Evolutionary conservation across 1,140 invertebrate genomes (phyloP), one percentile per base, ranked within the genome.

Genomic region (Calephelis nemesis): DNA sequence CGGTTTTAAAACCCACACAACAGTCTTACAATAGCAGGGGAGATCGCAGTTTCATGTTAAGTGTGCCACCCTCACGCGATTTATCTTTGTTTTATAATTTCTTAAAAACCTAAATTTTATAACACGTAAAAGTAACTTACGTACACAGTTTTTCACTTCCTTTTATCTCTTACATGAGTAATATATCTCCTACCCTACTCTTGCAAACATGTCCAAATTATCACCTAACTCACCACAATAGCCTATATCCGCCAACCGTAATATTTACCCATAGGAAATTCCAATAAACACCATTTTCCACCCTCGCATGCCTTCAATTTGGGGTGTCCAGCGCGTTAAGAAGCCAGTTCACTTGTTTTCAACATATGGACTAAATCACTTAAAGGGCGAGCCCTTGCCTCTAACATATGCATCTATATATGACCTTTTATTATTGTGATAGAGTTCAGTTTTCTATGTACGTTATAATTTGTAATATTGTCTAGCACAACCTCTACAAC

Each of bases 251-350:
- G 82, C 42, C 54, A 54, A 49, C 64, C 30, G 49, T 45, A 49
- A 84, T 82, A 83, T 76, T 75, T 70, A 82, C 79, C 82, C 83
- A 81, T 74, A 82, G 82, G 83, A 87, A 87, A 85, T 89, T 84
- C 80, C 84, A 85, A 87, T 87, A 87, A 87, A 83, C 72, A 78
- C 70, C 76, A 81, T 85, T 84, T 86, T 76, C 78, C 74, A 81
- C 85, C 85, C 81, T 79, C 70, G 75, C 75, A 68, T 74, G 77
- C 78, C 79, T 83, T 75, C 74, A 70, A 75, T 88, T 84, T 88
- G 71, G 83, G 87, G 84, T 85, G 84, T 85, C 84, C 84, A 86
- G 83, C 54, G 15, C 54, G 19, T 88, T 86, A 87, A 86, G 85
- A 81, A 85, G 81, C 74, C 81, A 79, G 77, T 75, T 85, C 83